phyloP scores from a whole-genome alignment of 2,113 vertebrate species.

The Montifringilla adamsi region DNA sequence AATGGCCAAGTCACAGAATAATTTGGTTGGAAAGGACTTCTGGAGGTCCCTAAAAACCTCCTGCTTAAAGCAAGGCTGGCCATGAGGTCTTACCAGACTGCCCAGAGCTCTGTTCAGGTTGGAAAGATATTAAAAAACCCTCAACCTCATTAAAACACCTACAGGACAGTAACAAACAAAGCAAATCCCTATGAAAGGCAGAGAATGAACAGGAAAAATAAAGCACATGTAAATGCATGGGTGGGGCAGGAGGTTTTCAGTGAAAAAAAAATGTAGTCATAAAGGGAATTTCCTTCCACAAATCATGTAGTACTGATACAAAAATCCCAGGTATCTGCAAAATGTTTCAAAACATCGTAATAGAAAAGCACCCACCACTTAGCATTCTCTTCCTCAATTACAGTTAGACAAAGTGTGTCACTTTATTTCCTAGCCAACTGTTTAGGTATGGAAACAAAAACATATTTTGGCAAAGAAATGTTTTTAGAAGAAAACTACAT shows the following conservation, averaged over 20 bases:
- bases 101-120: neutral
- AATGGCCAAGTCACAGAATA: neutral
- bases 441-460: constrained; percentile 56
- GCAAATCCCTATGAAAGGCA: neutral
- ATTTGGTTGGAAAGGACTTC: neutral
- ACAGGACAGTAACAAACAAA: neutral
- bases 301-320: neutral
- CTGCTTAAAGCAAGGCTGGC: neutral
- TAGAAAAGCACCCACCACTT: neutral
- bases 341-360: neutral
- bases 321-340: neutral
- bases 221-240: neutral
- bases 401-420: neutral
- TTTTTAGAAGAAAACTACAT: constrained; percentile 51
- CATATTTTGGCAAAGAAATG: neutral
- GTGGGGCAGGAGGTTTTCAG: neutral
- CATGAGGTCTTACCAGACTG: neutral
- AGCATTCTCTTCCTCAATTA: constrained; percentile 24
- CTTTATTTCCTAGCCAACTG: neutral
- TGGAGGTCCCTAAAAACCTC: neutral
- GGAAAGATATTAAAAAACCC: neutral
- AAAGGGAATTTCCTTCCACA: neutral
- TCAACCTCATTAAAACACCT: neutral
- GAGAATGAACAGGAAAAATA: neutral
- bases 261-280: neutral